phyloP scores from a whole-genome alignment of 2,888 invertebrate species.

The Drosophila peninsularis region DNA sequence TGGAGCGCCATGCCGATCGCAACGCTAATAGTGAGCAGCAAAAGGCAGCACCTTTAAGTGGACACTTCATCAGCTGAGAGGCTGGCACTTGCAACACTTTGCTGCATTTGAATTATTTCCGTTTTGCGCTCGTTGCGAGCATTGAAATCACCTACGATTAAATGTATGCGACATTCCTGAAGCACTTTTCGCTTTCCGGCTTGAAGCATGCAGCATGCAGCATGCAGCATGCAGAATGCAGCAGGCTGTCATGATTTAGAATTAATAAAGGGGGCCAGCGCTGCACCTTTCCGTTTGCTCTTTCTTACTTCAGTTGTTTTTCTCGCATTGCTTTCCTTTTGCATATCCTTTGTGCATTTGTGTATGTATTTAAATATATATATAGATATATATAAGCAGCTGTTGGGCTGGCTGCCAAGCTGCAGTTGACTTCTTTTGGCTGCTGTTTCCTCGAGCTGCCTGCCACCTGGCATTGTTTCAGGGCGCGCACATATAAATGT shows the following conservation, averaged over 20 bases:
- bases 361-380: constrained; percentile 5
- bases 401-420: constrained; percentile 28
- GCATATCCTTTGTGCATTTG: constrained; percentile 11
- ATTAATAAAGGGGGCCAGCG: constrained; percentile 67
- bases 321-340: not conserved
- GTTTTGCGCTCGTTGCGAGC: constrained; percentile 34
- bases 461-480: constrained; percentile 68
- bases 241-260: constrained; percentile 64
- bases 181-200: constrained; percentile 38
- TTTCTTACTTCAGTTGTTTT: constrained; percentile 3
- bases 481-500: constrained; percentile 62
- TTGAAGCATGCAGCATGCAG: constrained; percentile 19
- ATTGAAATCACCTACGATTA: constrained; percentile 19
- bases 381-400: not conserved
- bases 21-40: constrained; percentile 40
- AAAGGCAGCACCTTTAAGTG: constrained; percentile 59
- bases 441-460: constrained; percentile 25
- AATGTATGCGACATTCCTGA: constrained; percentile 31
- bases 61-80: constrained; percentile 53
- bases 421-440: constrained; percentile 68
- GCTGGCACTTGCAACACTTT: constrained; percentile 41
- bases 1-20: constrained; percentile 31
- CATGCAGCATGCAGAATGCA: constrained; percentile 7
- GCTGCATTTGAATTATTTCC: constrained; percentile 62
- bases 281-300: constrained; percentile 19